phyloP scores from a whole-genome alignment of 2,113 vertebrate species.

The Ailurus styani region DNA sequence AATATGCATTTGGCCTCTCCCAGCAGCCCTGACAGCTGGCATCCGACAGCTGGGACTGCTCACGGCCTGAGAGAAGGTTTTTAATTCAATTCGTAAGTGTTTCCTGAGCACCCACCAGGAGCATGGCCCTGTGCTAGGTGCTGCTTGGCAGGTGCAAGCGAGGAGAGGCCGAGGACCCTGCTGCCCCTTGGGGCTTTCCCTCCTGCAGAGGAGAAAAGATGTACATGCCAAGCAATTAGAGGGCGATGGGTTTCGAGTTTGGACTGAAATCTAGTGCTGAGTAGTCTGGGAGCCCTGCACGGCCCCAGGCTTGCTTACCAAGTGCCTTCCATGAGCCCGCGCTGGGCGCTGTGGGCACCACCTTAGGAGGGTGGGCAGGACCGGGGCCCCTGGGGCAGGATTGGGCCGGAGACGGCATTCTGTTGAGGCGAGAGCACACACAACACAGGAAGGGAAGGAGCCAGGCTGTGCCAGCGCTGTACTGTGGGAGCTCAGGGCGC shows the following conservation, averaged over 20 bases:
- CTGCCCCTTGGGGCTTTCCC: background rate
- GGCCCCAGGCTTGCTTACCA: background rate
- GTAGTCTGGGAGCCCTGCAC: background rate
- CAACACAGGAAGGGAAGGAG: too few relatives aligned
- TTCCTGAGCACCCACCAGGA: conserved; percentile 67
- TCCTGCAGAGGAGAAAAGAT: conserved; percentile 40
- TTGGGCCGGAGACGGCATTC: background rate
- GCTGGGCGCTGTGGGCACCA: background rate
- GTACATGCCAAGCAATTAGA: conserved; percentile 53
- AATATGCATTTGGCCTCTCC: conserved; percentile 56
- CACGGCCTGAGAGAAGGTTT: conserved; percentile 56
- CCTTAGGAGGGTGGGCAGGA: background rate
- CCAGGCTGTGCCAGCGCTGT: background rate
- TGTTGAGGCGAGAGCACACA: background rate
- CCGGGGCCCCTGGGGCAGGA: background rate
- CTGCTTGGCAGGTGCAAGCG: conserved; percentile 34
- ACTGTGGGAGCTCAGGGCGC: background rate
- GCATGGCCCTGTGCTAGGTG: background rate
- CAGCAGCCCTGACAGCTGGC: conserved; percentile 62
- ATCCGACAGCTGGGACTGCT: conserved; percentile 59
- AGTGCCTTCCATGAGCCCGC: background rate
- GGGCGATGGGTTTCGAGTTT: conserved; percentile 37
- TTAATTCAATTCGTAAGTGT: conserved; percentile 61
- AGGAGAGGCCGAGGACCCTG: conserved; percentile 29
- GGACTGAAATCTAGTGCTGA: background rate